These are phyloP conservation scores for Seriola quinqueradiata DNA, from an alignment of 2,113 vertebrate genomes.

Conservation along the genomic window DNA sequence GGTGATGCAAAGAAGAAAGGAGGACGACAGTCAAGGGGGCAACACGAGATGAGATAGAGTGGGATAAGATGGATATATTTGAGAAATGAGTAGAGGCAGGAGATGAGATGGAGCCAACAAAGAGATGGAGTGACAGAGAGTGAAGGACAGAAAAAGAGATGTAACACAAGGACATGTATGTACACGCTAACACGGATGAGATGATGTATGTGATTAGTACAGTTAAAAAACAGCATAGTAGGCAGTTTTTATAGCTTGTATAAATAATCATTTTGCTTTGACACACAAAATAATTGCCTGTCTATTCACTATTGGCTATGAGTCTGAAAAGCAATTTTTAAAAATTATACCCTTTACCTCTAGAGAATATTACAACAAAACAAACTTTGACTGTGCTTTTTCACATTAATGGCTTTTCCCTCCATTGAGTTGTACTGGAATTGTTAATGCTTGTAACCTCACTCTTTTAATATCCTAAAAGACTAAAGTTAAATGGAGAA, in stretches of 20 bases:
- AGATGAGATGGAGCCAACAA: slow-evolving; percentile 29
- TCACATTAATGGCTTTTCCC: slow-evolving; percentile 1
- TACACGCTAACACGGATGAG: background rate
- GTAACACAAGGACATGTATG: background rate
- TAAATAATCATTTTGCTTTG: slow-evolving; percentile 12
- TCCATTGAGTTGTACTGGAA: background rate
- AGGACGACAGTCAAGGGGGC: background rate
- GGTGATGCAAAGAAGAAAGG: slow-evolving; percentile 29
- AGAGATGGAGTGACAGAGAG: background rate
- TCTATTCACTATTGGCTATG: background rate
- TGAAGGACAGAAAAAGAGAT: background rate
- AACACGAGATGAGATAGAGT: slow-evolving; percentile 27
- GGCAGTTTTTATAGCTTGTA: background rate
- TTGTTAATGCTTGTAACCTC: slow-evolving; percentile 10
- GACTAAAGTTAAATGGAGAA: slow-evolving; percentile 22
- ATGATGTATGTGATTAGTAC: background rate
- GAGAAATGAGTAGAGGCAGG: slow-evolving; percentile 37
- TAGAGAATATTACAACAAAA: slow-evolving; percentile 8
- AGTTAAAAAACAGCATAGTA: background rate
- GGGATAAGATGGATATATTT: slow-evolving; percentile 42
- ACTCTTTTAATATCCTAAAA: slow-evolving; percentile 26
- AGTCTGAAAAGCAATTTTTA: slow-evolving; percentile 4
- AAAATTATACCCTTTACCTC: background rate
- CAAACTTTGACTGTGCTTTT: slow-evolving; percentile 1
- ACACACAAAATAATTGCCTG: background rate